These are phyloP conservation scores for Pseudorhombus dupliciocellatus DNA, from an alignment of 2,113 vertebrate genomes.

Conservation along the genomic window DNA sequence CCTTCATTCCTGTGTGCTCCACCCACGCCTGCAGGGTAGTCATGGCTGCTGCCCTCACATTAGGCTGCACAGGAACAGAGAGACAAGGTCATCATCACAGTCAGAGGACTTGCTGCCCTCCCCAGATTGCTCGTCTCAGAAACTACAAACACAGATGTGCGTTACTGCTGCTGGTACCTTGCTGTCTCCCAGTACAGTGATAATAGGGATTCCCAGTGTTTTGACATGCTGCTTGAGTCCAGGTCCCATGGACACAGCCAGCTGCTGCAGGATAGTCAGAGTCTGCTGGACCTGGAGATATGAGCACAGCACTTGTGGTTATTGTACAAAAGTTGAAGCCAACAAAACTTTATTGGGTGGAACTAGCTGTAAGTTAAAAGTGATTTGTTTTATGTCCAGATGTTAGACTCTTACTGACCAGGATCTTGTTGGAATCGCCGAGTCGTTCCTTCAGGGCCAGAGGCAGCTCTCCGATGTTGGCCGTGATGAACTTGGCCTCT, in stretches of 20 bases:
- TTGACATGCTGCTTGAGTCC: constrained; percentile 94
- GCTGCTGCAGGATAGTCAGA: constrained; percentile 90
- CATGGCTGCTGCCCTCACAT: constrained; percentile 89
- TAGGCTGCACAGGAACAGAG: constrained; percentile 76
- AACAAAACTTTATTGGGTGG: too few species aligned
- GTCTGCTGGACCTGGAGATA: constrained; percentile 92
- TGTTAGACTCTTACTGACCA: constrained; percentile 78
- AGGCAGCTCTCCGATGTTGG: constrained; percentile 93
- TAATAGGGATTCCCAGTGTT: constrained; percentile 88
- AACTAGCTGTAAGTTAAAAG: too few species aligned
- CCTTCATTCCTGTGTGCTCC: constrained; percentile 97
- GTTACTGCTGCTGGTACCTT: constrained; percentile 83
- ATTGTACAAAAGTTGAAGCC: background rate
- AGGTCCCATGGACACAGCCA: constrained; percentile 92
- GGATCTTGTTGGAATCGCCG: constrained; percentile 95
- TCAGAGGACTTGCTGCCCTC: background rate
- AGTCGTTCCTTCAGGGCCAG: constrained; percentile 91
- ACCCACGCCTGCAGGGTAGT: constrained; percentile 93
- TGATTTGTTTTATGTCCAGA: background rate
- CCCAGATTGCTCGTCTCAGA: background rate
- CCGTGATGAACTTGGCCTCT: constrained; percentile 94
- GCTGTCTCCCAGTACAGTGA: constrained; percentile 95
- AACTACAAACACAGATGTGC: background rate
- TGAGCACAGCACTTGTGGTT: background rate
- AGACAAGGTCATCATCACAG: background rate